Evolutionary conservation across 2,888 invertebrate genomes (phyloP), one percentile per base, ranked within the genome.

Genomic region (Tipula lateralis): DNA sequence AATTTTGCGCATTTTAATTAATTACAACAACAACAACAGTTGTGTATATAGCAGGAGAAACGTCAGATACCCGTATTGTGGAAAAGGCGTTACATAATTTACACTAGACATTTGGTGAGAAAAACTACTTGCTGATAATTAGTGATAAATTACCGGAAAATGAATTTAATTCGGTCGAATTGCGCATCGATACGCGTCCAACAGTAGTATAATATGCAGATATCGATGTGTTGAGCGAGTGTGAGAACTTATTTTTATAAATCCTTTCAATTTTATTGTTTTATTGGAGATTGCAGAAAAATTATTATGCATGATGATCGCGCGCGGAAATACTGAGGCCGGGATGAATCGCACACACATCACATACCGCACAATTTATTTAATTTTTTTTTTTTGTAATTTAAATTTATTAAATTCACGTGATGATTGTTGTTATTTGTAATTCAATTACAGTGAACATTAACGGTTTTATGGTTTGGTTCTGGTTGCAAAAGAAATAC

Each of bases 381-480:
- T n/a, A 1, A n/a, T 50, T 36, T 36, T 4, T 36, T 44, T 44
- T 44, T 24, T 66, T 66, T 66, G 24, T 66, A 66, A 66, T 66
- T 66, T 66, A 66, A 66, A 66, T 66, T 66, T 66, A 66, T 66
- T 24, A 66, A 66, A 66, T 66, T 66, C 24, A 66, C 66, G 66
- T 66, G 66, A 66, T 66, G 24, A 66, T 24, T 66, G 66, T 50
- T 50, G 16, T 66, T 66, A 66, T 66, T 66, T 66, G 66, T 66
- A 66, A 66, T 66, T 50, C 44, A 50, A 50, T 50, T 50, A 50
- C 44, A 50, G 24, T 9, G 9, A 66, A 24, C 24, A 24, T 66
- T 66, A 66, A 66, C 66, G 66, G 66, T 50, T 50, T 50, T 50
- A 50, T 50, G 44, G 44, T 66, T 66, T 66, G 24, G 66, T 66